Base-by-base conservation (phyloP, 2,888 invertebrate genomes). In the Thyatira batis region DNA sequence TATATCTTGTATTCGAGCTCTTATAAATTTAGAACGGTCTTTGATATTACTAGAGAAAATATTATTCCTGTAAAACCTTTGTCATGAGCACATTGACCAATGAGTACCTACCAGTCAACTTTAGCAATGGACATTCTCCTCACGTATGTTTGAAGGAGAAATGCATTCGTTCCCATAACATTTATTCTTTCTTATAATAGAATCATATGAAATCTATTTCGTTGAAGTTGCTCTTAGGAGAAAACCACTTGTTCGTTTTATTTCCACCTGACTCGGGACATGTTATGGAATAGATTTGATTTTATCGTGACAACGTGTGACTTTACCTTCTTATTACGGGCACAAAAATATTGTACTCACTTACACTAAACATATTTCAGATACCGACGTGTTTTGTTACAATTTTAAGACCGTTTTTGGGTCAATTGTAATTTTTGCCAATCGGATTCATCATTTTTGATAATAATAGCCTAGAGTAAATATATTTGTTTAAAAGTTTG, bases 81-180 rank as follows among this genome's bases (percentile, higher is more conserved):
- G 65, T 76, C 70, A 71, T 69, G 67, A 54, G 65, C 68, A 74
- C 70, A 68, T 68, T 76, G 73, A 78, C 73, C 75, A 76, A 73
- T 70, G 65, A 62, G 66, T 55, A 52, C 65, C 57, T 54, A 52
- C 65, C 55, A 68, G 63, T 70, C 69, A 65, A 66, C 63, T 67
- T 65, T 54, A 61, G 55, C 54, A 54, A 60, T 60, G 57, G 61
- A 69, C 53, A 79, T 79, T 75, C 78, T 27, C 46, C 64, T 70
- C 77, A 76, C 78, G 80, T 80, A 73, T 55, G 59, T 71, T 69
- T 64, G 62, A 61, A 69, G 62, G 58, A 66, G 63, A 73, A 73
- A 72, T 78, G 76, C 75, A 77, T 75, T 77, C 63, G 57, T 57
- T 67, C 63, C 61, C 58, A 62, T 74, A 69, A 69, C 67, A 69